A percentile compares a stretch with the other conserved stretches of the same genome.
Evolutionary conservation across 2,113 vertebrate genomes (phyloP).

Genomic region (Cyprinodon variegatus): DNA sequence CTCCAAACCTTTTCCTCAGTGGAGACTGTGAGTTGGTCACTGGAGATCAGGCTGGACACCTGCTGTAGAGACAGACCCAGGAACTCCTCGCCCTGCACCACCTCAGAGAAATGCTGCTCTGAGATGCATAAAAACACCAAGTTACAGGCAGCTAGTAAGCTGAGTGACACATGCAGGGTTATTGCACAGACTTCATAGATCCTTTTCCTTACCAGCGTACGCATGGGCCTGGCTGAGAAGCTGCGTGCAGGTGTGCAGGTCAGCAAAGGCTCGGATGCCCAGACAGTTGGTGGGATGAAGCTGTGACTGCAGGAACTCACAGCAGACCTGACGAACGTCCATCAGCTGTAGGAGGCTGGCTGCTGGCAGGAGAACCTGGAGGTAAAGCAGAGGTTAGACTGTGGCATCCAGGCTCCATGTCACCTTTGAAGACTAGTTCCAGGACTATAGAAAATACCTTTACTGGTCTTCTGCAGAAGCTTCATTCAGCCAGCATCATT

Average conservation of each 20-base stretch:
- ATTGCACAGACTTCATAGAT: neutral
- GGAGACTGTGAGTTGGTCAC: conserved; percentile 94
- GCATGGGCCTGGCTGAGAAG: conserved; percentile 91
- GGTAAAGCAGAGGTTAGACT: neutral
- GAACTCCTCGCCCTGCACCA: conserved; percentile 97
- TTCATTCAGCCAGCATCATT: too few species aligned
- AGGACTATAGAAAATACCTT: too few species aligned
- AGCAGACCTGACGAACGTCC: conserved; percentile 94
- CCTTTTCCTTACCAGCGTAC: conserved; percentile 85
- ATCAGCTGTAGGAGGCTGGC: conserved; percentile 93
- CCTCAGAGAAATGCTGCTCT: conserved; percentile 97
- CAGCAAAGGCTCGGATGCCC: conserved; percentile 93
- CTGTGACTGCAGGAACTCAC: conserved; percentile 95
- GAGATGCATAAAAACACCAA: conserved; percentile 48
- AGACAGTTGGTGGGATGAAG: conserved; percentile 95
- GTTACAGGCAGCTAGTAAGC: conserved; percentile 9
- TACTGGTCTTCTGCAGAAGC: too few species aligned
- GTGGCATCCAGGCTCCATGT: too few species aligned
- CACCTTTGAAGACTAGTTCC: too few species aligned
- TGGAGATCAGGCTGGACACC: conserved; percentile 95
- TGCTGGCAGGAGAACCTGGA: conserved; percentile 91
- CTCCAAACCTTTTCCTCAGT: conserved; percentile 93
- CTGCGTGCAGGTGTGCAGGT: conserved; percentile 91
- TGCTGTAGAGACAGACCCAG: conserved; percentile 93
- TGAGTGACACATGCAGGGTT: too few species aligned